Evolutionary conservation across 35 echinoderm and acorn worm species (phyloP).

Genomic region (Hemicentrotus pulcherrimus): DNA sequence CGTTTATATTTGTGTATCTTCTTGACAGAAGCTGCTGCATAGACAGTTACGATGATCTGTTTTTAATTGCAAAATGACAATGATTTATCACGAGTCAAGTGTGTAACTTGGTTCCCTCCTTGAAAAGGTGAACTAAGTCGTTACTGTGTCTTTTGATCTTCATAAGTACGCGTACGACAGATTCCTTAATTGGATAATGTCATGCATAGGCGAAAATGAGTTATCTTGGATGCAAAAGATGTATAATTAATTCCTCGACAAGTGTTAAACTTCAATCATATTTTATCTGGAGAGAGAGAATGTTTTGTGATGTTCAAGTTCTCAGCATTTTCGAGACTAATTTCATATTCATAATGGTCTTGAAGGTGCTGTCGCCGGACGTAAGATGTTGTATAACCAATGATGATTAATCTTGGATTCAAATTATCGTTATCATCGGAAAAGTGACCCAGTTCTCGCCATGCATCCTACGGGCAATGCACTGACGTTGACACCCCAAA

Average conservation of each 20-base stretch:
- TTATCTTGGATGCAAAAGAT: background rate
- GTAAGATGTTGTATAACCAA: too few relatives aligned
- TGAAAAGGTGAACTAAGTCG: background rate
- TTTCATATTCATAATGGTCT: too few relatives aligned
- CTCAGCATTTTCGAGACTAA: too few relatives aligned
- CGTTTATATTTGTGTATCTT: too few relatives aligned
- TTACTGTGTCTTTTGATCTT: background rate
- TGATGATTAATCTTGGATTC: background rate
- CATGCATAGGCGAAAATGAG: background rate
- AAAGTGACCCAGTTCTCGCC: background rate
- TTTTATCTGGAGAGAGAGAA: too few relatives aligned
- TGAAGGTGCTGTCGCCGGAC: too few relatives aligned
- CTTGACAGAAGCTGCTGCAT: background rate
- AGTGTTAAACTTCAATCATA: too few relatives aligned
- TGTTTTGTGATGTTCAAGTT: too few relatives aligned
- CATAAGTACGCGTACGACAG: background rate
- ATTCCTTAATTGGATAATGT: background rate
- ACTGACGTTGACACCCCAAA: too few relatives aligned
- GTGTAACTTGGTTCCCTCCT: background rate
- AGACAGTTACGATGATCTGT: background rate
- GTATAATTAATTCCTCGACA: too few relatives aligned
- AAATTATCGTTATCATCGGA: background rate
- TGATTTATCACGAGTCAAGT: background rate
- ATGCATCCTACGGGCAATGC: too few relatives aligned
- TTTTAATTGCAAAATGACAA: background rate